Evolutionary conservation across 1,140 invertebrate species (phyloP), one percentile per base, ranked within the genome.

Genomic region (Mercenaria mercenaria): DNA sequence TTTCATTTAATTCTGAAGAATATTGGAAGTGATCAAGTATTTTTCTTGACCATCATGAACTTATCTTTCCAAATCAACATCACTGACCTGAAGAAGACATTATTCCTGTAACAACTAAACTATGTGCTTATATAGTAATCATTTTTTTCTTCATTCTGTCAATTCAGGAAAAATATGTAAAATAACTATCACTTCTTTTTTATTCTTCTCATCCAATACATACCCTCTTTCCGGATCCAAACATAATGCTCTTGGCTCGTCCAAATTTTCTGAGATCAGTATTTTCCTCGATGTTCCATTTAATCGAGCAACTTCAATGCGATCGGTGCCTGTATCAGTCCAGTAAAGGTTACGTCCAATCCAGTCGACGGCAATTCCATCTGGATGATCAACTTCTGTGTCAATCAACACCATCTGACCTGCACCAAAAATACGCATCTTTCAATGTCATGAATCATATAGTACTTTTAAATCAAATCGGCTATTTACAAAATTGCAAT

Each of bases 321-420:
- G 98, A 88, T 98, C 97, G 93, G 98, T 98, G 4, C 97, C 97
- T 0, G 99, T 99, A 96, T 99, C 99, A 0, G 99, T 99, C 98
- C 99, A 99, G 95, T 99, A 99, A 72, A 99, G 97, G 92, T 99
- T 99, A 91, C 98, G 97, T 0, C 98, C 98, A 59, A 99, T 96
- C 97, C 98, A 99, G 96, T 99, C 99, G 18, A 99, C 97, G 20
- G 98, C 97, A 80, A 99, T 95, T 37, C 99, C 99, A 97, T 99
- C 99, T 10, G 95, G 94, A 61, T 98, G 98, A 91, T 97, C 97
- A n/a, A 99, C 97, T 92, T 97, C 97, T 97, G 85, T 91, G 29
- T 81, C 85, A n/a, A 95, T 85, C 11, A 95, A 84, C 32, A 91
- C 83, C 82, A 94, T 94, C 88, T 95, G 93, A 69, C 91, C 95